phyloP scores from a whole-genome alignment of 2,797 vertebrate species.

The Microcaecilia unicolor region DNA sequence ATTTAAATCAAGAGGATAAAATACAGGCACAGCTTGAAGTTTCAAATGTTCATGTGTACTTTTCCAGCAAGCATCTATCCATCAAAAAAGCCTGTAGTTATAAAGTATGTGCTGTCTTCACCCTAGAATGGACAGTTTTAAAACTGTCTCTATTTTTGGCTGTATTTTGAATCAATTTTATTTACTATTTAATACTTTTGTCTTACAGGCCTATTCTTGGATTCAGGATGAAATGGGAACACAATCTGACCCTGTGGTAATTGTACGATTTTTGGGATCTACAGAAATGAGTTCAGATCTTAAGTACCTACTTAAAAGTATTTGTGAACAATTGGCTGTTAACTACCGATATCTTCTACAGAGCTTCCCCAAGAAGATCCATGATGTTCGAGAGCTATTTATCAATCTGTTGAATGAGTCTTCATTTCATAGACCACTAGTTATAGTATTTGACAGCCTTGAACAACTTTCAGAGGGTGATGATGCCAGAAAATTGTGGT shows the following conservation, averaged over 20 bases:
- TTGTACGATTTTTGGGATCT: conserved; percentile 87
- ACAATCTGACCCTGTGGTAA: conserved; percentile 87
- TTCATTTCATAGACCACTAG: conserved; percentile 81
- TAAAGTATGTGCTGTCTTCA: no score
- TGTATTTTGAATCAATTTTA: no score
- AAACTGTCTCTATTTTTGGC: neutral
- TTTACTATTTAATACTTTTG: conserved; percentile 26
- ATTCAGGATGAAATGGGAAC: conserved; percentile 89
- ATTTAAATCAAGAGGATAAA: no score
- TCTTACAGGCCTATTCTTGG: conserved; percentile 85
- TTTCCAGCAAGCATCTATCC: no score
- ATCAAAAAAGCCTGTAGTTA: no score
- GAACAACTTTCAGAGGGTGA: conserved; percentile 91
- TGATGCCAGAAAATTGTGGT: conserved; percentile 93
- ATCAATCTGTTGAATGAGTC: conserved; percentile 91
- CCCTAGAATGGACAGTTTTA: neutral
- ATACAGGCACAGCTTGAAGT: no score
- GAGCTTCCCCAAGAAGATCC: conserved; percentile 90
- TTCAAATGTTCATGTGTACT: no score
- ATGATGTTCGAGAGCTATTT: conserved; percentile 88
- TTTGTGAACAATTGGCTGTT: conserved; percentile 91
- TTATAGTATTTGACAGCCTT: conserved; percentile 86
- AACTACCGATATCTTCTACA: conserved; percentile 93
- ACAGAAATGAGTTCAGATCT: conserved; percentile 82
- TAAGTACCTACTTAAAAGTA: conserved; percentile 84